These are phyloP conservation scores for Bubo blakistoni DNA, from an alignment of 2,113 vertebrate species.

Conservation along the genomic window DNA sequence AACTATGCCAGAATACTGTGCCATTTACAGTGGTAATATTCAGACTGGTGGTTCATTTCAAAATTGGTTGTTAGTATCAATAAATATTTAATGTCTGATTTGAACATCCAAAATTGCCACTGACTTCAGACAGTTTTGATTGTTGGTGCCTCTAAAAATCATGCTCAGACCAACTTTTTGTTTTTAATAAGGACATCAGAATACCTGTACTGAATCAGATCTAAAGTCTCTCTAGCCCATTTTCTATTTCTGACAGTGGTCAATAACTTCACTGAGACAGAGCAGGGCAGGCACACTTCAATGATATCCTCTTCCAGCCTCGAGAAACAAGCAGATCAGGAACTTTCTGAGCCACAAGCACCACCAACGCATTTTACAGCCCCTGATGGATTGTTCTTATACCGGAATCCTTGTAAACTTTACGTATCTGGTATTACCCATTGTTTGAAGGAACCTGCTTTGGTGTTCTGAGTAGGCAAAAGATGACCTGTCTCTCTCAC, in stretches of 20 bases:
- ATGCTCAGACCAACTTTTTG: neutral
- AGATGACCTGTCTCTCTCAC: neutral
- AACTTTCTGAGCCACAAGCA: neutral
- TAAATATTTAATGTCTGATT: neutral
- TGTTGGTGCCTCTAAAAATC: neutral
- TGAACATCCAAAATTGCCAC: neutral
- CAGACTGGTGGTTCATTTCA: neutral
- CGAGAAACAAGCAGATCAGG: neutral
- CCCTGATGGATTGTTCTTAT: neutral
- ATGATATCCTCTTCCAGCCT: neutral
- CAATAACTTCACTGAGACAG: neutral
- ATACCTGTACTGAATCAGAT: neutral
- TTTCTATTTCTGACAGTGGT: neutral
- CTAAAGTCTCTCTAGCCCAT: neutral
- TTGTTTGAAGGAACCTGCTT: neutral
- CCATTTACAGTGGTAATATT: neutral
- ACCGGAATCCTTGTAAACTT: neutral
- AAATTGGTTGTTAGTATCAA: neutral
- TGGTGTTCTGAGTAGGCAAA: neutral
- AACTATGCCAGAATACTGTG: neutral
- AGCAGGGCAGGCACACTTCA: neutral
- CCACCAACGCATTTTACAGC: neutral
- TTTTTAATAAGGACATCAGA: neutral
- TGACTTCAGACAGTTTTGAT: neutral
- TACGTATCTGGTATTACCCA: neutral